Evolutionary conservation across 1,140 invertebrate genomes (phyloP).

Genomic region (Drosophila sp.): DNA sequence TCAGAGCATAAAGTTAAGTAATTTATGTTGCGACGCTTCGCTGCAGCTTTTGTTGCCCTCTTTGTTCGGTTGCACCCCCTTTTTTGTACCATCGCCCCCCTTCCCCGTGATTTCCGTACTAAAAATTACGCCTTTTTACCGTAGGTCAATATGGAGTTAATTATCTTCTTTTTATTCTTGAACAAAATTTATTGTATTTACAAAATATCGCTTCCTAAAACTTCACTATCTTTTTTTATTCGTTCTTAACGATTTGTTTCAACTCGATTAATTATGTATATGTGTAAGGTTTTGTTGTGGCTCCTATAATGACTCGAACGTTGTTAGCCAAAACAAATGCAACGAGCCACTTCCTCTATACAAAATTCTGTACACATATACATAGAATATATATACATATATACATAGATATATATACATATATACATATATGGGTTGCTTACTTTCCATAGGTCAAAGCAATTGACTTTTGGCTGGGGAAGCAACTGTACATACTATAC

Average conservation of each 20-base stretch:
- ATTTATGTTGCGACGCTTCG: conserved; percentile 56
- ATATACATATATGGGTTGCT: too few relatives aligned
- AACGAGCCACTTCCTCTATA: conserved; percentile 4
- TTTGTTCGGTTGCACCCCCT: not conserved
- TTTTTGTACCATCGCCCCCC: not conserved
- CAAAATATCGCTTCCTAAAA: conserved; percentile 2
- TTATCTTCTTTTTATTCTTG: conserved; percentile 3
- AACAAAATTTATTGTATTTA: not conserved
- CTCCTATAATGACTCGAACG: conserved; percentile 11
- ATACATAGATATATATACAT: not conserved
- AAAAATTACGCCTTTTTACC: not conserved
- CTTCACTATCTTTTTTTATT: not conserved
- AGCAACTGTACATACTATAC: conserved; percentile 22
- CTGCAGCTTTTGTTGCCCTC: conserved; percentile 17
- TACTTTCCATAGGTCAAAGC: not conserved
- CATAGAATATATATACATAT: not conserved
- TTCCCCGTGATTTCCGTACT: not conserved
- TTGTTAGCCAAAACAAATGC: conserved; percentile 74
- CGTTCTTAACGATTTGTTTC: conserved; percentile 1
- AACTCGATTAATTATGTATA: conserved; percentile 28
- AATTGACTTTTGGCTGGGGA: not conserved
- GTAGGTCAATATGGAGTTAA: not conserved
- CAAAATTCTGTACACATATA: too few relatives aligned
- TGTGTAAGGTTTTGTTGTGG: conserved; percentile 32
- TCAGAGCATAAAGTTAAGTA: conserved; percentile 51